Evolutionary conservation across 2,888 invertebrate genomes (phyloP).

Genomic region (Aphodius sticticus): DNA sequence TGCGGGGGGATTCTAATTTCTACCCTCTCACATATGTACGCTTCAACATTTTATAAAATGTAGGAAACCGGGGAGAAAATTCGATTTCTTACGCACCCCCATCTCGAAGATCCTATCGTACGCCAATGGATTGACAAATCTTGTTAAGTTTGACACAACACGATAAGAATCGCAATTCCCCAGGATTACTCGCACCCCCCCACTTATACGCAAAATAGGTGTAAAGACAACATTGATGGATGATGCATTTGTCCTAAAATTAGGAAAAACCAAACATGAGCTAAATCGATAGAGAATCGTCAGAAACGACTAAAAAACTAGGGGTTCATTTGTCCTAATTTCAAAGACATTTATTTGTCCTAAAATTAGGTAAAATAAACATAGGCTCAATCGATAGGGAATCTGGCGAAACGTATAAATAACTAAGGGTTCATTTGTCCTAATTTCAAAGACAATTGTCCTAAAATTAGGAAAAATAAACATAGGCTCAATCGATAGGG

Average conservation of each 20-base stretch:
- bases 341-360: no score
- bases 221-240: not conserved
- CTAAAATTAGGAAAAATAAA: not conserved
- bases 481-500: not conserved
- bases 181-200: not conserved
- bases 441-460: not conserved
- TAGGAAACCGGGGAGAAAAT: not conserved
- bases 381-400: no score
- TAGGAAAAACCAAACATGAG: not conserved
- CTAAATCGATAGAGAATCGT: not conserved
- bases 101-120: not conserved
- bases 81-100: not conserved
- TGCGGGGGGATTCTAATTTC: not conserved
- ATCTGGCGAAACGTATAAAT: no score
- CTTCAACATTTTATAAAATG: not conserved
- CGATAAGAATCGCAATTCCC: not conserved
- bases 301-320: not conserved
- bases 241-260: not conserved
- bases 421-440: not conserved
- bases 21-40: not conserved
- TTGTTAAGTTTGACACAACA: not conserved
- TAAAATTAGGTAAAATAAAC: no score
- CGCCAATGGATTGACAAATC: constrained; percentile 4
- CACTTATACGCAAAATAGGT: not conserved
- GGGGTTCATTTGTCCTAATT: no score